Conservation (phyloP, 2,797 vertebrate species). For the Tenualosa ilisha region DNA sequence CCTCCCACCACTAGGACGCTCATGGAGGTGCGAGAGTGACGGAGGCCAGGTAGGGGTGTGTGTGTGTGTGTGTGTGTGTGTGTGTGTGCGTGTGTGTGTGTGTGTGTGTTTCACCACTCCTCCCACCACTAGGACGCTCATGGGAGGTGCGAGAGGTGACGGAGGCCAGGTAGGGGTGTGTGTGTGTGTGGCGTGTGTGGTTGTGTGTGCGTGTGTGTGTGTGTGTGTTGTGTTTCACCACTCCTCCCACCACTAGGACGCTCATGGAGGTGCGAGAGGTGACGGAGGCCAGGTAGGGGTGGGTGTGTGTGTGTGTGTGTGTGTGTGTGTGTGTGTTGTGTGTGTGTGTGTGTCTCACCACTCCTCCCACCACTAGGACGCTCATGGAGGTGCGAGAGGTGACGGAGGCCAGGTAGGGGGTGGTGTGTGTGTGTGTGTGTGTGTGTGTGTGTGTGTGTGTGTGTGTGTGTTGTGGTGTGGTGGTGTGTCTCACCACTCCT, state of each 20-base stretch:
- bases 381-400: too few species aligned
- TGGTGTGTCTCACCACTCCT: too few species aligned
- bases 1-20: not conserved
- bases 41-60: not conserved
- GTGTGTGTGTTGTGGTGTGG: not conserved
- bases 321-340: not conserved
- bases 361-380: conserved; percentile 80
- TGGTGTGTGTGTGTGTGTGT: not conserved
- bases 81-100: not conserved
- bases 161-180: not conserved
- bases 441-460: not conserved
- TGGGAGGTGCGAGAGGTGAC: not conserved
- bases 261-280: too few species aligned
- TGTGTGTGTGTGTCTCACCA: conserved; percentile 71
- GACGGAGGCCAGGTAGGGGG: conserved; percentile 67
- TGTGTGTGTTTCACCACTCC: too few species aligned
- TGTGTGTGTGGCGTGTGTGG: too few species aligned
- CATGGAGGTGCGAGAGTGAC: not conserved
- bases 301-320: conserved; percentile 45
- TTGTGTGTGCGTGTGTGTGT: too few species aligned
- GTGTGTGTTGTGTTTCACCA: not conserved
- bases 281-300: not conserved
- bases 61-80: not conserved
- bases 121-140: not conserved
- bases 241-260: too few species aligned